Evolutionary conservation across 2,888 invertebrate species (phyloP).

Genomic region (Drosophila cognata): DNA sequence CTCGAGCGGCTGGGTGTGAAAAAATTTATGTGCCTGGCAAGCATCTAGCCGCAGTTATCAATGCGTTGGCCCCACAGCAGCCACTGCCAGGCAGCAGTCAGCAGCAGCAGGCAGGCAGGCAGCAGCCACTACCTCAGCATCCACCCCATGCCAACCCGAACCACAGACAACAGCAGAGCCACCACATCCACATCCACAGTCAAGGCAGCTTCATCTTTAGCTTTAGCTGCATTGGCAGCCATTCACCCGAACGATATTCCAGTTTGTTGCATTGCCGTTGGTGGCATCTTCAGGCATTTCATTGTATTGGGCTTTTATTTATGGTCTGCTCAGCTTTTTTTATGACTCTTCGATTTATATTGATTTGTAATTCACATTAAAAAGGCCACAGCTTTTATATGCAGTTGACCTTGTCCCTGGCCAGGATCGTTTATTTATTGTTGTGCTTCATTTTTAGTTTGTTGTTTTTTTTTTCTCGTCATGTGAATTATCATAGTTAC

Average conservation of each 20-base stretch:
- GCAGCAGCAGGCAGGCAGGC: slow-evolving; percentile 34
- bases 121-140: slow-evolving; percentile 6
- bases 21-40: slow-evolving; percentile 78
- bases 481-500: slow-evolving; percentile 66
- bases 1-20: slow-evolving; percentile 69
- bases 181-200: slow-evolving; percentile 7
- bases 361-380: slow-evolving; percentile 74
- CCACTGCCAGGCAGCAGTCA: slow-evolving; percentile 15
- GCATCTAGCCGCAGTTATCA: slow-evolving; percentile 68
- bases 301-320: slow-evolving; percentile 72
- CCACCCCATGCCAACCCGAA: slow-evolving; percentile 12
- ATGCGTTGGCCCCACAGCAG: slow-evolving; percentile 74
- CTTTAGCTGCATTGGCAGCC: slow-evolving; percentile 47
- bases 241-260: slow-evolving; percentile 76
- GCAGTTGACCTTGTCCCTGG: slow-evolving; percentile 73
- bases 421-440: slow-evolving; percentile 48
- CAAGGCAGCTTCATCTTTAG: slow-evolving; percentile 26
- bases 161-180: slow-evolving; percentile 11
- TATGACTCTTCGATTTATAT: slow-evolving; percentile 80
- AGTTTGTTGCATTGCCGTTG: slow-evolving; percentile 64
- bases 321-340: slow-evolving; percentile 70
- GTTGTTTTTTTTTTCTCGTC: slow-evolving; percentile 16
- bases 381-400: slow-evolving; percentile 59
- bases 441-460: slow-evolving; percentile 3
- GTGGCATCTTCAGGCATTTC: slow-evolving; percentile 77